phyloP scores from a whole-genome alignment of 2,797 vertebrate species.

The Aphelocoma californica region DNA sequence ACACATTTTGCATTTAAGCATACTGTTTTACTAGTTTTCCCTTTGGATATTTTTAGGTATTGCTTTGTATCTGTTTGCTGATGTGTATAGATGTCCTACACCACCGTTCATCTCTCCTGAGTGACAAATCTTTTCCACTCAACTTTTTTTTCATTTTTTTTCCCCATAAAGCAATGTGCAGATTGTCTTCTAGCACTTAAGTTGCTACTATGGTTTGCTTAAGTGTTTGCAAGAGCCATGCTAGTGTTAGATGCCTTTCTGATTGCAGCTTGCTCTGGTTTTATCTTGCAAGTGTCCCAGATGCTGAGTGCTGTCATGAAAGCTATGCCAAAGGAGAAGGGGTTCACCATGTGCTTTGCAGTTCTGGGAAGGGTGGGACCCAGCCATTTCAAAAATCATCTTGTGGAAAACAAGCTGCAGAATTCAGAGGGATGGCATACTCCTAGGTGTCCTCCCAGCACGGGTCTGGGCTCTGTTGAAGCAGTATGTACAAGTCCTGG shows the following conservation, averaged over 20 bases:
- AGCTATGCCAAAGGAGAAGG: background rate
- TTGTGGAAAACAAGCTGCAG: background rate
- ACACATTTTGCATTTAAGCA: background rate
- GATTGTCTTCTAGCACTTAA: background rate
- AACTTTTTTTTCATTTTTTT: background rate
- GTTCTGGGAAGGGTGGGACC: background rate
- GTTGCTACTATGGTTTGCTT: background rate
- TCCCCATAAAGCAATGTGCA: background rate
- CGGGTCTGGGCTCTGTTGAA: background rate
- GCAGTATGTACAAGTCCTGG: accelerated
- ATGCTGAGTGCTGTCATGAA: background rate
- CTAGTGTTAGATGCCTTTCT: background rate
- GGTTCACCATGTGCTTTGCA: background rate
- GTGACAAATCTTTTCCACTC: background rate
- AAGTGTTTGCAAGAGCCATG: background rate
- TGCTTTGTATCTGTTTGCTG: background rate
- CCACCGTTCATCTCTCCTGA: accelerated
- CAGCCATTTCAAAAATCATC: background rate
- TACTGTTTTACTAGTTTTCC: background rate
- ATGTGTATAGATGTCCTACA: background rate
- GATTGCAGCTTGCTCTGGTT: background rate
- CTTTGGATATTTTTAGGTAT: background rate
- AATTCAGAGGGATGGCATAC: background rate
- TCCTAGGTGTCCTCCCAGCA: background rate
- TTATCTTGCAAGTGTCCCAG: background rate